Conservation (phyloP, 2,888 invertebrate species). For the Tinea pellionella region DNA sequence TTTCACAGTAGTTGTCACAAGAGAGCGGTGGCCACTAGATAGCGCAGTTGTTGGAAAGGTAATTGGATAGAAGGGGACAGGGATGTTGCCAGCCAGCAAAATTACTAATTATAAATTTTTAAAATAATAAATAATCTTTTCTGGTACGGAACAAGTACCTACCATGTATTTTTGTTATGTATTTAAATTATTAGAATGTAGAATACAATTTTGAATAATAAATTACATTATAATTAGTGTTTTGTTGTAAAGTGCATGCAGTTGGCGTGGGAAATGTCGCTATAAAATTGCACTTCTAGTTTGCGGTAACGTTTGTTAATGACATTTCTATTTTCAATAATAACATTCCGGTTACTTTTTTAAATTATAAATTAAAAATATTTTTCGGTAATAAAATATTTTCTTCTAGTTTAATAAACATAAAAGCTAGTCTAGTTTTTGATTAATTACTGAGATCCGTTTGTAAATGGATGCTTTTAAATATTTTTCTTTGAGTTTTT, state of each 20-base stretch:
- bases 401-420: not conserved
- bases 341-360: not conserved
- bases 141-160: no score
- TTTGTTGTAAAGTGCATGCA: not conserved
- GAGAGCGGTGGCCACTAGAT: no score
- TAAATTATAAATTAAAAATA: not conserved
- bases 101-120: no score
- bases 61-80: no score
- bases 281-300: not conserved
- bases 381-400: not conserved
- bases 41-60: no score
- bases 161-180: no score
- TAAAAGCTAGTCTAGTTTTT: not conserved
- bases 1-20: no score
- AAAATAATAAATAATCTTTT: no score
- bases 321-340: not conserved
- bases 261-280: not conserved
- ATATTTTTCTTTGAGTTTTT: slow-evolving; percentile 13
- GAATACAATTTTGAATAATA: not conserved
- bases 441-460: not conserved
- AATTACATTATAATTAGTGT: not conserved
- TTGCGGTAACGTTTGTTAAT: not conserved
- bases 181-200: no score
- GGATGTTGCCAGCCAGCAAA: no score
- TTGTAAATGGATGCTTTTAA: slow-evolving; percentile 11